Conservation (phyloP, 2,113 vertebrate species). For the Orycteropus afer region DNA sequence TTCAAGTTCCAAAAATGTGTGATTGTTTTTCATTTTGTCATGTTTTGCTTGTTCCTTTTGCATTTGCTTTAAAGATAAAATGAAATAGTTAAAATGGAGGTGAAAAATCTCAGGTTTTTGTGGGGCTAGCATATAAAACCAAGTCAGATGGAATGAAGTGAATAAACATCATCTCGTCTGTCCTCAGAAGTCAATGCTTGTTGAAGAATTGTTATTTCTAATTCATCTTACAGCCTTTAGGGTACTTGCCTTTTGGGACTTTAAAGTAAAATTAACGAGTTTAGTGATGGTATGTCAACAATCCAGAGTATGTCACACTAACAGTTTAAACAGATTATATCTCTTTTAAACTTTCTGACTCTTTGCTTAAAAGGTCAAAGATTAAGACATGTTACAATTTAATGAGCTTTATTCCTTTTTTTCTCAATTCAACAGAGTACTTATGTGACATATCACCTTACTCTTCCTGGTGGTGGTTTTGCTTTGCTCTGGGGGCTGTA, state of each 20-base stretch:
- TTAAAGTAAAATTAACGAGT: background rate
- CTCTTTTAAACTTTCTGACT: background rate
- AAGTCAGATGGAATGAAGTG: slow-evolving; percentile 17
- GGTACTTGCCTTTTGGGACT: background rate
- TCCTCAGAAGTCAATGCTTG: background rate
- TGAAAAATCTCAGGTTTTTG: slow-evolving; percentile 53
- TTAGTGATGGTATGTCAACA: background rate
- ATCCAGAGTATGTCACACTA: background rate
- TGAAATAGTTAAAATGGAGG: slow-evolving; percentile 40
- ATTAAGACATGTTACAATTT: background rate
- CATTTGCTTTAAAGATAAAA: slow-evolving; percentile 43
- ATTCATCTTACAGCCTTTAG: background rate
- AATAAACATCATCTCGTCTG: slow-evolving; percentile 18
- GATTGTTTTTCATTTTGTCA: background rate
- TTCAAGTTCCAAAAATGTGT: background rate
- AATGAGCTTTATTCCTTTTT: background rate
- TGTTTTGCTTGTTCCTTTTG: background rate
- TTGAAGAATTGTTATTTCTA: background rate
- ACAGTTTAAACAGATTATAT: background rate
- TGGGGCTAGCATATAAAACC: slow-evolving; percentile 37
- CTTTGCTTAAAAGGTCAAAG: background rate
- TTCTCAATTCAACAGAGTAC: background rate
- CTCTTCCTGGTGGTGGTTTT: background rate
- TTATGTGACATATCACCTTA: background rate
- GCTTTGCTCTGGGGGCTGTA: background rate